These are phyloP conservation scores for Sebastes oblongus DNA, from an alignment of 2,797 vertebrate species.

Conservation along the genomic window DNA sequence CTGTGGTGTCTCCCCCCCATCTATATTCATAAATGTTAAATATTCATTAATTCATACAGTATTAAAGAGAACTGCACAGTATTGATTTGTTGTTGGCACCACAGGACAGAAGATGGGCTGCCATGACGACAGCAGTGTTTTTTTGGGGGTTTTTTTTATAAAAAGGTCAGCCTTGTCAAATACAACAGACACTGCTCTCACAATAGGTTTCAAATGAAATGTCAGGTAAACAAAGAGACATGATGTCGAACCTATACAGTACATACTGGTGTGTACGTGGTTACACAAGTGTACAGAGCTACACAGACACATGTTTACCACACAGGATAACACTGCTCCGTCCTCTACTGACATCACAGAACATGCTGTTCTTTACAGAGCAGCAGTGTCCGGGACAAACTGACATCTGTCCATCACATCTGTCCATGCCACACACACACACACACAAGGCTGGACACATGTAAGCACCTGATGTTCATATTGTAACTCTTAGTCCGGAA, in stretches of 20 bases:
- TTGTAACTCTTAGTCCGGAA: background rate
- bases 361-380: slow-evolving; percentile 51
- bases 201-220: slow-evolving; percentile 22
- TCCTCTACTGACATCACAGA: slow-evolving; percentile 44
- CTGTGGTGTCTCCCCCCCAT: background rate
- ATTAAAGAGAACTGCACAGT: slow-evolving; percentile 3
- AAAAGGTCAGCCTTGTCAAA: slow-evolving; percentile 62
- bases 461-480: slow-evolving; percentile 13
- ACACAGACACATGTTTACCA: background rate
- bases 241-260: background rate
- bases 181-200: slow-evolving; percentile 8
- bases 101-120: background rate
- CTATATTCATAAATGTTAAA: slow-evolving; percentile 11
- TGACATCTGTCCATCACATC: slow-evolving; percentile 71
- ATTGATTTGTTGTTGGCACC: slow-evolving; percentile 26
- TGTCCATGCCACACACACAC: slow-evolving; percentile 31
- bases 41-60: slow-evolving; percentile 1
- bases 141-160: background rate
- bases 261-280: background rate
- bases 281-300: slow-evolving; percentile 12
- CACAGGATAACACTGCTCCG: slow-evolving; percentile 15
- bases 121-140: background rate
- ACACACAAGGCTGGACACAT: slow-evolving; percentile 10
- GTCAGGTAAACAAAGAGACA: background rate
- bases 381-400: slow-evolving; percentile 20